Conservation (phyloP, 2,888 invertebrate genomes). For the Scaptomyza cyrtandrae region DNA sequence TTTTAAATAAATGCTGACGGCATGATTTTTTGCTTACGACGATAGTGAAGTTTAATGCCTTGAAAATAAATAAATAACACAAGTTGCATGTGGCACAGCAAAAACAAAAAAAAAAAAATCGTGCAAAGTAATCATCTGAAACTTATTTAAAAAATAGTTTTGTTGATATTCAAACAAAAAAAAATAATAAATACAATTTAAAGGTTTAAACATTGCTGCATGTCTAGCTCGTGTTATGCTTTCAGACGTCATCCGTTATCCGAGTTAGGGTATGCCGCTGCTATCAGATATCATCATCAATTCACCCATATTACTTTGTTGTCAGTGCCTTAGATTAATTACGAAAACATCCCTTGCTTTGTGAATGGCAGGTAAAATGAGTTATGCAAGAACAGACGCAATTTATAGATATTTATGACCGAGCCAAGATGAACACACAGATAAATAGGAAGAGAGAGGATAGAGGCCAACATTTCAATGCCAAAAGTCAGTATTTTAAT, state of each 20-base stretch:
- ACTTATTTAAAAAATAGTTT: background rate
- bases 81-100: too few relatives aligned
- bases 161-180: background rate
- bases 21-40: conserved; percentile 20
- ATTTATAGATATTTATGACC: conserved; percentile 74
- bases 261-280: conserved; percentile 21
- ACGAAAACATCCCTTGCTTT: conserved; percentile 33
- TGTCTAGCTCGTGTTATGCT: background rate
- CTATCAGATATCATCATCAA: conserved; percentile 51
- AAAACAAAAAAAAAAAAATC: too few relatives aligned
- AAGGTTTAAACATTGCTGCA: background rate
- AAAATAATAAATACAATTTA: background rate
- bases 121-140: too few relatives aligned
- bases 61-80: background rate
- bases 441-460: conserved; percentile 14
- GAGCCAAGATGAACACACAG: conserved; percentile 35
- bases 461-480: conserved; percentile 9
- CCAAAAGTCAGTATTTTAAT: conserved; percentile 46
- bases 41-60: background rate
- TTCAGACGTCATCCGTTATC: conserved; percentile 21
- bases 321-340: conserved; percentile 68
- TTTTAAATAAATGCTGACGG: conserved; percentile 63
- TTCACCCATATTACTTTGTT: conserved; percentile 63
- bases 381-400: conserved; percentile 57
- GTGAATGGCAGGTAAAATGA: conserved; percentile 70